Evolutionary conservation across 2,113 vertebrate genomes (phyloP).

Genomic region (Psettodes erumei): DNA sequence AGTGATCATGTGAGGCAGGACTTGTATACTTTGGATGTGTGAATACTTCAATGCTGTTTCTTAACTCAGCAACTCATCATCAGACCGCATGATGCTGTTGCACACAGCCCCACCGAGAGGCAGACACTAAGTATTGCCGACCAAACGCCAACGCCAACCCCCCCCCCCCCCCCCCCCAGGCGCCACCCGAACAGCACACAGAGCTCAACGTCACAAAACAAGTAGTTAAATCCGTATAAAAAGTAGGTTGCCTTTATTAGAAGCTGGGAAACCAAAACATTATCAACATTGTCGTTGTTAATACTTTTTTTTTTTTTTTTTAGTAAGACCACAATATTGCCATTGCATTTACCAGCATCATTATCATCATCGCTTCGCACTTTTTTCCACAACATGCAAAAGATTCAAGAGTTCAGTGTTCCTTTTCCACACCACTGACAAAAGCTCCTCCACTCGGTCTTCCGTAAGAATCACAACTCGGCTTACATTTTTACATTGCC

Average conservation of each 20-base stretch:
- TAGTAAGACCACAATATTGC: conserved; percentile 78
- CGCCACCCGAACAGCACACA: conserved; percentile 22
- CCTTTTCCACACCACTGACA: conserved; percentile 67
- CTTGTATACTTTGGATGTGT: too few relatives aligned
- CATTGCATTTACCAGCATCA: conserved; percentile 58
- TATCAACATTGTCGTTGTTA: conserved; percentile 75
- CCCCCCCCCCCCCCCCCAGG: not conserved
- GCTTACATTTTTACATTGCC: conserved; percentile 78
- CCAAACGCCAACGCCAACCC: not conserved
- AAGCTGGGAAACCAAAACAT: conserved; percentile 83
- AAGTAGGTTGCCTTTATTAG: conserved; percentile 85
- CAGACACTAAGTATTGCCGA: not conserved
- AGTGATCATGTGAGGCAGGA: too few relatives aligned
- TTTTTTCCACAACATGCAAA: conserved; percentile 81
- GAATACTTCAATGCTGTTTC: too few relatives aligned
- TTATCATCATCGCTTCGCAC: conserved; percentile 57
- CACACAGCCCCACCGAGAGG: conserved; percentile 27
- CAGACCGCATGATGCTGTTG: not conserved
- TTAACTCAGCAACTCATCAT: too few relatives aligned
- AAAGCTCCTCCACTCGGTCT: conserved; percentile 64
- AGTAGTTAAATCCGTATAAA: conserved; percentile 81
- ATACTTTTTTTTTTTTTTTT: conserved; percentile 67
- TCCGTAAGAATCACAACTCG: conserved; percentile 74
- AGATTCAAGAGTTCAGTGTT: conserved; percentile 72
- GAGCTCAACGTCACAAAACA: conserved; percentile 72